These are phyloP conservation scores for Ganaspis sp. DNA, from an alignment of 1,140 invertebrate species.

Conservation along the genomic window DNA sequence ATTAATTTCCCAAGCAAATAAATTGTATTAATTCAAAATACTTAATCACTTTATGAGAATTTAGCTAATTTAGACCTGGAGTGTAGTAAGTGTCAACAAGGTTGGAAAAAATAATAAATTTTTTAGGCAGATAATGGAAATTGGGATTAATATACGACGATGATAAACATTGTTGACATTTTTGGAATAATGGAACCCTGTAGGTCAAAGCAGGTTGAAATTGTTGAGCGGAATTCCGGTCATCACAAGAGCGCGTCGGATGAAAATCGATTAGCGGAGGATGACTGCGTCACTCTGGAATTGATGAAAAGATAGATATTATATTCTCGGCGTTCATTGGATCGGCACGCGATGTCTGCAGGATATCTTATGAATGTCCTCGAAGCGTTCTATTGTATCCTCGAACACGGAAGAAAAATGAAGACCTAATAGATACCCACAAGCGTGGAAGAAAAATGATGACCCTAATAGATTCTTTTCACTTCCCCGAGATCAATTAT, in stretches of 20 bases:
- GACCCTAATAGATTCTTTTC: neutral
- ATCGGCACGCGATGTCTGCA: neutral
- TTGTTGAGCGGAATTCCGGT: neutral
- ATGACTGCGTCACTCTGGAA: slow-evolving; percentile 8
- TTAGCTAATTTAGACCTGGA: too few relatives aligned
- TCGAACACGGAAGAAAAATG: slow-evolving; percentile 14
- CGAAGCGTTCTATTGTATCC: slow-evolving; percentile 17
- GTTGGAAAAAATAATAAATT: too few relatives aligned
- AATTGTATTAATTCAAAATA: too few relatives aligned
- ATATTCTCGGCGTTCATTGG: neutral
- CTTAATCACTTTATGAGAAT: too few relatives aligned
- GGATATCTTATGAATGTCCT: slow-evolving; percentile 21
- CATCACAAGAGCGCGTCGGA: neutral
- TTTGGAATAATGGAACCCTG: neutral
- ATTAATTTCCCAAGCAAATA: too few relatives aligned
- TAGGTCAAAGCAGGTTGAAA: neutral
- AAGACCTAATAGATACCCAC: neutral
- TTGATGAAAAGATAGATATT: slow-evolving; percentile 13
- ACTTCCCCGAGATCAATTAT: neutral
- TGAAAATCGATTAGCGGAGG: slow-evolving; percentile 1
- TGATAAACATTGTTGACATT: slow-evolving; percentile 1
- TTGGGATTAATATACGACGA: neutral
- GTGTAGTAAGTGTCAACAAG: too few relatives aligned
- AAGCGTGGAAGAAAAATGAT: neutral
- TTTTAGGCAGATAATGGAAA: too few relatives aligned